A percentile compares a stretch with the other conserved stretches of the same genome.
These are phyloP conservation scores for Xanthorhoe designata DNA, from an alignment of 2,888 invertebrate genomes.

Conservation along the genomic window DNA sequence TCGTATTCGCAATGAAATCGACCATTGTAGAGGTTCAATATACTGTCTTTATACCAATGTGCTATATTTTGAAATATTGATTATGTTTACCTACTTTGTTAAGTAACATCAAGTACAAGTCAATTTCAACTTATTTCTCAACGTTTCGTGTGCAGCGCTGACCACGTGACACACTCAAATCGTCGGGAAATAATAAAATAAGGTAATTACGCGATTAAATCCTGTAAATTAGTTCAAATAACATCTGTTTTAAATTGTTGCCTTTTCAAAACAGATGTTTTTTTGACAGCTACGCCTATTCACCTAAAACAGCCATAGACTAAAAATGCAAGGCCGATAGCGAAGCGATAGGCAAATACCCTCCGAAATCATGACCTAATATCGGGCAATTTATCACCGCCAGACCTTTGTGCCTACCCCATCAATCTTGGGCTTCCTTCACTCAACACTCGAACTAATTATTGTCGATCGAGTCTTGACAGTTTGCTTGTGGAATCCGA, in stretches of 20 bases:
- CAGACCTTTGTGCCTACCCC: constrained; percentile 78
- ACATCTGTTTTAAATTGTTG: no score
- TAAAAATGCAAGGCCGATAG: constrained; percentile 68
- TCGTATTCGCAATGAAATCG: not conserved
- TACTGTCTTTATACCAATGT: not conserved
- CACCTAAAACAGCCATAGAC: constrained; percentile 49
- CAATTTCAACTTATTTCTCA: no score
- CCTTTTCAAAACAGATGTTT: no score
- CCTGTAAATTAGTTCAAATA: no score
- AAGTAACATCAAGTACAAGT: no score
- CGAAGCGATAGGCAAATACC: constrained; percentile 79
- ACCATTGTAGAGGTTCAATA: not conserved
- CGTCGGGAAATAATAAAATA: no score
- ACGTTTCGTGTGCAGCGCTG: no score
- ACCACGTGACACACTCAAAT: no score
- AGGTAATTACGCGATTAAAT: no score
- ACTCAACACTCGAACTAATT: constrained; percentile 82
- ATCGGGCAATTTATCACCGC: constrained; percentile 83
- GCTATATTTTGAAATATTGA: no score
- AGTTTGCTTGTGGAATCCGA: constrained; percentile 69
- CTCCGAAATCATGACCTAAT: constrained; percentile 82
- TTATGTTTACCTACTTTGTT: no score
- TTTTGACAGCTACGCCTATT: constrained; percentile 9
- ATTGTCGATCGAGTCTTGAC: constrained; percentile 77
- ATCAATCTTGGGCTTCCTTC: constrained; percentile 82